These are phyloP conservation scores for Epirrhoe alternata DNA, from an alignment of 2,888 invertebrate genomes.

Conservation along the genomic window DNA sequence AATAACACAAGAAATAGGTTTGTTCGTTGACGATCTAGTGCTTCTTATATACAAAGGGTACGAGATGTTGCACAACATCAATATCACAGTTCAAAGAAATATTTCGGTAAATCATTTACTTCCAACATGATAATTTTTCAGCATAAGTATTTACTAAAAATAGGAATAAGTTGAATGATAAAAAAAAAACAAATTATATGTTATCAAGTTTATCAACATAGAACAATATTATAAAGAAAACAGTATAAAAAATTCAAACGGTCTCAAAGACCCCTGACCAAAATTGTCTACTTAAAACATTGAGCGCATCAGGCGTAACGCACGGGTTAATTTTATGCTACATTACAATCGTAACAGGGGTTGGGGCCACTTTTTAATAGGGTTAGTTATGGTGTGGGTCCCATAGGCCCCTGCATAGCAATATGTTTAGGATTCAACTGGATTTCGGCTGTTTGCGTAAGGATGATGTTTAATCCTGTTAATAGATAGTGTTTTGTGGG, in stretches of 20 bases:
- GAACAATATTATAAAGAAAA: conserved; percentile 34
- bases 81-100: too few relatives aligned
- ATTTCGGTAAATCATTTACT: too few relatives aligned
- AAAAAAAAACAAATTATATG: too few relatives aligned
- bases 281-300: conserved; percentile 64
- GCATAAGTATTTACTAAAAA: too few relatives aligned
- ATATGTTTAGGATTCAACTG: conserved; percentile 69
- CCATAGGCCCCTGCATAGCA: conserved; percentile 64
- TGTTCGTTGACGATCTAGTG: too few relatives aligned
- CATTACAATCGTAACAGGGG: conserved; percentile 73
- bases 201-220: neutral
- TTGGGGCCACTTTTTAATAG: conserved; percentile 79
- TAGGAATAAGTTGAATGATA: too few relatives aligned
- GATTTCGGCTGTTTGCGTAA: conserved; percentile 60
- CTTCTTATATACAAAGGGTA: too few relatives aligned
- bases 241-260: conserved; percentile 52
- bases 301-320: conserved; percentile 73
- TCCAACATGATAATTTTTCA: too few relatives aligned
- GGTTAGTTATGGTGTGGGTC: conserved; percentile 79
- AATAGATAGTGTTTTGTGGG: conserved; percentile 34
- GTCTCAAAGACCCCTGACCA: conserved; percentile 48
- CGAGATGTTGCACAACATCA: too few relatives aligned
- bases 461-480: conserved; percentile 55
- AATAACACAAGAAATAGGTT: too few relatives aligned
- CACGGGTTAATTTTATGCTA: conserved; percentile 83